Conservation (phyloP, 2,113 vertebrate genomes). For the Alexandromys fortis region DNA sequence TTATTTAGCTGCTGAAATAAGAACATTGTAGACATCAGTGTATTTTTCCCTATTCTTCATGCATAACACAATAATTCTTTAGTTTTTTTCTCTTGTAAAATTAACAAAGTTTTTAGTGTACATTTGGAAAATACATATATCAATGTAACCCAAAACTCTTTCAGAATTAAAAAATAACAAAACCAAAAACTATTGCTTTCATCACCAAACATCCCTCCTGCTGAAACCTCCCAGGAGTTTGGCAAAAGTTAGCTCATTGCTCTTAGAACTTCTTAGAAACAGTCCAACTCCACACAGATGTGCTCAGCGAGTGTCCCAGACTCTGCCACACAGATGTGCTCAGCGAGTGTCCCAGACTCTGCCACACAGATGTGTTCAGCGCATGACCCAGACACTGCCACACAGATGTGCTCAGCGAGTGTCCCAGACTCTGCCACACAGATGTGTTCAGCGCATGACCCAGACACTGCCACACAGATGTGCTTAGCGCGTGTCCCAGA, state of each 20-base stretch:
- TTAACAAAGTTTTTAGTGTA: constrained; percentile 3
- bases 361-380: no score
- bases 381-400: no score
- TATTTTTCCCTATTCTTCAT: constrained; percentile 4
- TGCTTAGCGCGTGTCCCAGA: no score
- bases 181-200: background rate
- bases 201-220: background rate
- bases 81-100: constrained; percentile 23
- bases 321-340: no score
- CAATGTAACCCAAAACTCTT: background rate
- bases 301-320: no score
- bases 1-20: background rate
- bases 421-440: no score
- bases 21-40: background rate
- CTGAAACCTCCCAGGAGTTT: background rate
- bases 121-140: background rate
- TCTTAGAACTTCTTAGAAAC: constrained; percentile 7
- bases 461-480: no score
- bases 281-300: no score
- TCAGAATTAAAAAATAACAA: background rate
- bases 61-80: background rate
- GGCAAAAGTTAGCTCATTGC: background rate
- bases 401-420: no score
- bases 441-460: no score
- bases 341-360: no score